These are phyloP conservation scores for Eurystomus glaucurus DNA, from an alignment of 2,797 vertebrate species.

Conservation along the genomic window DNA sequence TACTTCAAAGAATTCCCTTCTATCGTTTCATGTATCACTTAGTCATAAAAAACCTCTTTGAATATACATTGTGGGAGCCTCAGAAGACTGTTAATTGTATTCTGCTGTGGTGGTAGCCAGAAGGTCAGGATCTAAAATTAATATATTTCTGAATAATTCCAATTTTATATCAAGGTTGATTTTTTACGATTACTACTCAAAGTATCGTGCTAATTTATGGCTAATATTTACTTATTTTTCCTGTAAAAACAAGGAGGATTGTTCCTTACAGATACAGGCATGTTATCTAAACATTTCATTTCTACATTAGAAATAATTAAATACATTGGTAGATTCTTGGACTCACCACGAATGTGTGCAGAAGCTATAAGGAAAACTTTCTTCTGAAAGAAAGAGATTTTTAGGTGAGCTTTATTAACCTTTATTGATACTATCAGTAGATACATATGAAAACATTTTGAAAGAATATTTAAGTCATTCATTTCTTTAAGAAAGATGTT, in stretches of 20 bases:
- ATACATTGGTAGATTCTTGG: neutral
- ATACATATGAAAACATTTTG: neutral
- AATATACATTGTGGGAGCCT: conserved; percentile 25
- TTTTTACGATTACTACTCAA: conserved; percentile 31
- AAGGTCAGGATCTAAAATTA: conserved; percentile 54
- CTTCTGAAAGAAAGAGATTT: neutral
- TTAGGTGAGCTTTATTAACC: neutral
- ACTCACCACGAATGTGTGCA: neutral
- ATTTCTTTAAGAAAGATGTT: neutral
- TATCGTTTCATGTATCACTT: conserved; percentile 5
- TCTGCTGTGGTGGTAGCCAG: conserved; percentile 24
- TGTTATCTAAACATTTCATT: conserved; percentile 9
- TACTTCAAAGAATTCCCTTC: conserved; percentile 3
- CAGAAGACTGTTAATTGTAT: conserved; percentile 24
- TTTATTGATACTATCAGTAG: neutral
- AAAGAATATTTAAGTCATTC: neutral
- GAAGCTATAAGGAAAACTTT: neutral
- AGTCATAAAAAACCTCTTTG: neutral
- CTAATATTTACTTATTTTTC: conserved; percentile 2
- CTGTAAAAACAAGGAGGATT: neutral
- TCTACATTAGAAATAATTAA: neutral
- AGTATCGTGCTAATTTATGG: neutral
- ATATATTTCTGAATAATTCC: conserved; percentile 42
- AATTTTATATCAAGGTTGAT: conserved; percentile 38
- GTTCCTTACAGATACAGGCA: neutral